A percentile compares a stretch with the other conserved stretches of the same genome.
These are phyloP conservation scores for Brachionus paranguensis DNA, from an alignment of 1,140 invertebrate genomes.

Conservation along the genomic window DNA sequence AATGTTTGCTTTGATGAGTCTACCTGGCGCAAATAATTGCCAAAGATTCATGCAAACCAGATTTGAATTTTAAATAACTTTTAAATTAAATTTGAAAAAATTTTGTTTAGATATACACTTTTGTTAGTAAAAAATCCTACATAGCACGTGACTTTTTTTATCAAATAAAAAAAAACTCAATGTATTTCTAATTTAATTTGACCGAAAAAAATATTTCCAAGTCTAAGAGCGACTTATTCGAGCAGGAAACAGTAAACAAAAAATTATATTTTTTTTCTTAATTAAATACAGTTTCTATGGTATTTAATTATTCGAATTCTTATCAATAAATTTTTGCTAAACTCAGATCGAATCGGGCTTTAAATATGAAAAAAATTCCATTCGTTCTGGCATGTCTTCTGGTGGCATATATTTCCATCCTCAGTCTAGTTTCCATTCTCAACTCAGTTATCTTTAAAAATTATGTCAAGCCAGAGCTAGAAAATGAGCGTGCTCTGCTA, in stretches of 20 bases:
- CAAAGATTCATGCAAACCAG: no score
- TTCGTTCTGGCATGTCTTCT: background rate
- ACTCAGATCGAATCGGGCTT: background rate
- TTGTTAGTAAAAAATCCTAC: no score
- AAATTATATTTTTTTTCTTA: background rate
- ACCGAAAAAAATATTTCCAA: background rate
- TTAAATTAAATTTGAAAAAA: no score
- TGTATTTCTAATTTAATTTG: background rate
- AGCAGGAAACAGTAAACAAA: background rate
- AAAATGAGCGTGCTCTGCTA: background rate
- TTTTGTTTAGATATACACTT: no score
- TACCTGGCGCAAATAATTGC: no score
- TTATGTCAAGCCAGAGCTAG: background rate
- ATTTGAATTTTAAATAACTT: no score
- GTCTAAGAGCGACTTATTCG: background rate
- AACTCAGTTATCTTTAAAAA: slow-evolving; percentile 2
- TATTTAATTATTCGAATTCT: background rate
- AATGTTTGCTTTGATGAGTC: no score
- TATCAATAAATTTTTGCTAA: background rate
- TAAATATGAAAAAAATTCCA: background rate
- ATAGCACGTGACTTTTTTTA: no score
- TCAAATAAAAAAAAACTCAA: background rate
- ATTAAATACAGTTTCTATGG: background rate
- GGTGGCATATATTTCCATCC: background rate
- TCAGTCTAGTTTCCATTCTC: background rate